Base-by-base conservation (phyloP, 2,888 invertebrate genomes). In the Catocala fraxini region DNA sequence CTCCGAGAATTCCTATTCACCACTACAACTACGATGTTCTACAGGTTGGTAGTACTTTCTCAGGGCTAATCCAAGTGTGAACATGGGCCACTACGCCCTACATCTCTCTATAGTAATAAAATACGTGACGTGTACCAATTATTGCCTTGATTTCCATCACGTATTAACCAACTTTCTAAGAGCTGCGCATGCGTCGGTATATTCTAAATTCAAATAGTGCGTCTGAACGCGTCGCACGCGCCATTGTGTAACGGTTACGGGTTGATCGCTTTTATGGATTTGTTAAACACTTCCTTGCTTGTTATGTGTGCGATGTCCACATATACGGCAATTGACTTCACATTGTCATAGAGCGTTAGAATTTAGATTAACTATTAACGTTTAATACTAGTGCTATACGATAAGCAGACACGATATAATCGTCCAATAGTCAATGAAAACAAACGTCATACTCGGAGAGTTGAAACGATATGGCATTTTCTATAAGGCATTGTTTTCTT, bases 121-220 rank as follows among this genome's bases (percentile, higher is more conserved):
- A 45, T 25, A 15, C 41, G 33, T 12, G 52, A 60, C 70, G 49
- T 65, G 57, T 53, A 57, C 57, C 35, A 48, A 13, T 46, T 68
- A 59, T 71, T 68, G 68, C 68, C 65, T 75, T 78, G 73, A 82
- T 88, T 87, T 87, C 81, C 73, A 83, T 84, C 88, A 88, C 89
- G 89, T 89, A 81, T 77, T 79, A 67, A 70, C 71, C 64, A 70
- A 82, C 89, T 89, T 89, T 89, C 89, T 86, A 82, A 79, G 81
- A 82, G 80, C 77, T 77, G 71, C 79, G 73, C 77, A 66, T 71
- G 77, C 75, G 77, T 77, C 69, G 65, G 63, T 64, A 66, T 74
- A 76, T 78, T 73, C 58, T 70, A 78, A 82, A 63, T 59, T 59
- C 53, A 51, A 62, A 77, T 71, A 70, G 71, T 56, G 69, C 65